Evolutionary conservation across 1,140 invertebrate genomes (phyloP), one percentile per base, ranked within the genome.

Genomic region (Callitettix versicolor): DNA sequence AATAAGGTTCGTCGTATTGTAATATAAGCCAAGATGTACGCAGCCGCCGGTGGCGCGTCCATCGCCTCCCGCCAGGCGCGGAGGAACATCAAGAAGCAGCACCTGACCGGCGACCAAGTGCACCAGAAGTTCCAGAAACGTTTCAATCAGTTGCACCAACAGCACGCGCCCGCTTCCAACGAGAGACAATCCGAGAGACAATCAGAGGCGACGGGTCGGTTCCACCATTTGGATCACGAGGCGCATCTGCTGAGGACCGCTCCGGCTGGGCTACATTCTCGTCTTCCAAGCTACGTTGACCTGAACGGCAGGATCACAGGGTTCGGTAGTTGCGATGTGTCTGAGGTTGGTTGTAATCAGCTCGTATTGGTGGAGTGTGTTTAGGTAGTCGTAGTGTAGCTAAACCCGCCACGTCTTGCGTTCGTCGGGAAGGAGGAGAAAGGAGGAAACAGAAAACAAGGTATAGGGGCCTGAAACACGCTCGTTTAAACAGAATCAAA

Each of bases 41-140:
- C 81, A 64, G 82, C 82, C 63, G 82, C 81, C 64, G 82, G 81
- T 63, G 82, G 81, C 66, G 81, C 81, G 61, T 81, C 79, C 62
- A 71, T 84, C 66, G 81, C 81, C 64, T 81, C 80, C 67, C 76
- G 82, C 61, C 80, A 83, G 68, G 81, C 76, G 17, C 73, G 78
- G 20, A 57, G 64, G 30, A 66, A 66, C 18, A 58, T 60, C 50
- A 56, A 60, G 15, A 61, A 61, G 18, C 59, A 64, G 44, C 64
- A 66, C 42, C 57, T 55, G 18, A 57, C 57, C 6, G 38, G 51
- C 30, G 64, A 63, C 44, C 53, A 46, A 9, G 57, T 66, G 11
- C 65, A 66, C 33, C 60, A 64, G 52, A 62, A 66, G 56, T 61
- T 66, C 30, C 61, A 66, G 47, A 57, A 56, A 34, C 34, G 63